These are phyloP conservation scores for Crax fasciolata DNA, from an alignment of 2,797 vertebrate genomes.

Conservation along the genomic window DNA sequence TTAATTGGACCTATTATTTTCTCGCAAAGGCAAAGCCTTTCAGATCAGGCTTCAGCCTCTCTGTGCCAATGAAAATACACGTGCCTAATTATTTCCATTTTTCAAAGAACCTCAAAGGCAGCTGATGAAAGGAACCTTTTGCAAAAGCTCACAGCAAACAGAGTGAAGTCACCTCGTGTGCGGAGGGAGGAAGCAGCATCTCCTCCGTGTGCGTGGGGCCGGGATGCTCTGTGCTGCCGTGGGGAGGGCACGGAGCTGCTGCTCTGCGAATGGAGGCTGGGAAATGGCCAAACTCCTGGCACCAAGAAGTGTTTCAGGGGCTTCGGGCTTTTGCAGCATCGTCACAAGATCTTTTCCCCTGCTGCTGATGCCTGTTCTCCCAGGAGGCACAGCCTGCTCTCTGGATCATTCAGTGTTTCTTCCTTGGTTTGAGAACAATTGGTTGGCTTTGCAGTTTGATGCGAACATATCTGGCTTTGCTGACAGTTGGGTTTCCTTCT, in stretches of 20 bases:
- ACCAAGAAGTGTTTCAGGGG: neutral
- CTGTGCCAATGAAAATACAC: slow-evolving; percentile 79
- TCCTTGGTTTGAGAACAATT: neutral
- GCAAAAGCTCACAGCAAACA: slow-evolving; percentile 74
- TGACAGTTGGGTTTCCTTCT: neutral
- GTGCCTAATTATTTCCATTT: slow-evolving; percentile 81
- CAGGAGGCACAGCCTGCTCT: neutral
- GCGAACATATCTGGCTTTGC: neutral
- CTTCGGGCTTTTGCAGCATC: neutral
- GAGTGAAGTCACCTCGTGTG: slow-evolving; percentile 68
- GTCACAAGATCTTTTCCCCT: neutral
- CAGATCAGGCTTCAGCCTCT: slow-evolving; percentile 76
- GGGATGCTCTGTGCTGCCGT: neutral
- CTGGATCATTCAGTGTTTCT: neutral
- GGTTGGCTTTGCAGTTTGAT: neutral
- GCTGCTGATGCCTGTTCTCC: neutral
- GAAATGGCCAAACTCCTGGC: neutral
- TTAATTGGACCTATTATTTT: slow-evolving; percentile 80
- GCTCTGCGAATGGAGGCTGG: neutral
- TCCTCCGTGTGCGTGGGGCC: slow-evolving; percentile 21
- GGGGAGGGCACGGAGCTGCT: neutral
- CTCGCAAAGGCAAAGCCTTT: slow-evolving; percentile 75
- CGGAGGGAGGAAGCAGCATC: slow-evolving; percentile 24
- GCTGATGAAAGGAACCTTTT: slow-evolving; percentile 80
- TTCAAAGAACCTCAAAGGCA: slow-evolving; percentile 80